Conservation (phyloP, 2,888 invertebrate species). For the Ypsolopha sequella region DNA sequence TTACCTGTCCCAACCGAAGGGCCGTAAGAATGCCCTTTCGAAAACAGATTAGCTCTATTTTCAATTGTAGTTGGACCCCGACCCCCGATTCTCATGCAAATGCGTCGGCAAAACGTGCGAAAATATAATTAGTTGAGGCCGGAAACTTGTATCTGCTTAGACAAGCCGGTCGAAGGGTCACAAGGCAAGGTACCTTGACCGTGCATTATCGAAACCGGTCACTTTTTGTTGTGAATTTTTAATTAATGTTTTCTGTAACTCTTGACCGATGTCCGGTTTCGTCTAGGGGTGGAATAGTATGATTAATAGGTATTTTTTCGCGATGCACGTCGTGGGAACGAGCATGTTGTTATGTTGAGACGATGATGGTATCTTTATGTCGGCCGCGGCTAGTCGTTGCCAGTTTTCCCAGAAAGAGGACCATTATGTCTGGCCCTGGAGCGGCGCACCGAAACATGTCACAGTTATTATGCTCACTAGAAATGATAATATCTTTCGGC, state of each 20-base stretch:
- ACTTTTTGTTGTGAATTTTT: constrained; percentile 43
- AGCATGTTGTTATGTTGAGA: constrained; percentile 3
- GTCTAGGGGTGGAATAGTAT: constrained; percentile 21
- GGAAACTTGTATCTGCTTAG: constrained; percentile 21
- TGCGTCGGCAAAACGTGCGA: constrained; percentile 60
- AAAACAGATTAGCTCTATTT: constrained; percentile 40
- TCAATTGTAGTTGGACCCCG: constrained; percentile 39
- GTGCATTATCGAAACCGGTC: constrained; percentile 42
- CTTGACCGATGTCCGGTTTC: constrained; percentile 50
- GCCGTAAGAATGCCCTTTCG: constrained; percentile 18
- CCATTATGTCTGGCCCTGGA: constrained; percentile 58
- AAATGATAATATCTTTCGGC: constrained; percentile 58
- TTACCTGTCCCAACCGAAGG: constrained; percentile 24
- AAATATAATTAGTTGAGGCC: constrained; percentile 66
- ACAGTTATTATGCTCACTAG: constrained; percentile 67
- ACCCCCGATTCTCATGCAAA: constrained; percentile 61
- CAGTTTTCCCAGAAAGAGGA: constrained; percentile 58
- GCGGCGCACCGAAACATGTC: constrained; percentile 59
- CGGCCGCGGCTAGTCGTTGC: constrained; percentile 34
- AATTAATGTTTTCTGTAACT: constrained; percentile 64
- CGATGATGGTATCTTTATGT: constrained; percentile 57
- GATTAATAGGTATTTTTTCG: constrained; percentile 37
- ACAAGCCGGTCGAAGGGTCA: constrained; percentile 29
- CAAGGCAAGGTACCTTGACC: constrained; percentile 32
- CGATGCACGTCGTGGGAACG: constrained; percentile 53